phyloP scores from a whole-genome alignment of 2,797 vertebrate species.

The Muscicapa comitata region DNA sequence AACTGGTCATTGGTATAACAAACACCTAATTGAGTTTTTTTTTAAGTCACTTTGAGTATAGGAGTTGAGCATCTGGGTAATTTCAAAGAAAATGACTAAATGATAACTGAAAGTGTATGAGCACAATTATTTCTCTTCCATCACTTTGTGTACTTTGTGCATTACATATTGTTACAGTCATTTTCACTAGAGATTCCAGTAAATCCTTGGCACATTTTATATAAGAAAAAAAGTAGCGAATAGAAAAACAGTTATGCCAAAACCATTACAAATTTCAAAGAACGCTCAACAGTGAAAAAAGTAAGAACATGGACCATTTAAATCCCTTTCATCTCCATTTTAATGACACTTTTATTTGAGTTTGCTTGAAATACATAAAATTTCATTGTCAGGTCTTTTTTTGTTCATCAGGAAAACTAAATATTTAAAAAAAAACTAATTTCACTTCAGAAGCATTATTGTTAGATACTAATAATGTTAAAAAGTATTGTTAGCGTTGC shows the following conservation, averaged over 20 bases:
- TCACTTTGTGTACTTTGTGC: not conserved
- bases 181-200: not conserved
- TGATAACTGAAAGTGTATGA: not conserved
- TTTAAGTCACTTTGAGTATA: not conserved
- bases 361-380: not conserved
- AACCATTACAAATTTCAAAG: not conserved
- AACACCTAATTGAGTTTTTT: not conserved
- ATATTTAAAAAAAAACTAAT: accelerated
- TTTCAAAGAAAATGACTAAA: not conserved
- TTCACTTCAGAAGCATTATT: not conserved
- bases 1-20: not conserved
- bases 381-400: not conserved
- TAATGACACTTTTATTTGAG: not conserved
- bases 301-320: not conserved
- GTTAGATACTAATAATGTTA: not conserved
- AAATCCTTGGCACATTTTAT: not conserved
- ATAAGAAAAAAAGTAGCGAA: not conserved
- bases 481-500: not conserved
- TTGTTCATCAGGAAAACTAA: not conserved
- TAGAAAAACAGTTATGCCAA: not conserved
- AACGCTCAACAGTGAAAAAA: not conserved
- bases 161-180: not conserved
- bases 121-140: not conserved
- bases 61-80: not conserved
- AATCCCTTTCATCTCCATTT: not conserved